phyloP scores from a whole-genome alignment of 2,888 invertebrate species.

The Hecatera dysodea region DNA sequence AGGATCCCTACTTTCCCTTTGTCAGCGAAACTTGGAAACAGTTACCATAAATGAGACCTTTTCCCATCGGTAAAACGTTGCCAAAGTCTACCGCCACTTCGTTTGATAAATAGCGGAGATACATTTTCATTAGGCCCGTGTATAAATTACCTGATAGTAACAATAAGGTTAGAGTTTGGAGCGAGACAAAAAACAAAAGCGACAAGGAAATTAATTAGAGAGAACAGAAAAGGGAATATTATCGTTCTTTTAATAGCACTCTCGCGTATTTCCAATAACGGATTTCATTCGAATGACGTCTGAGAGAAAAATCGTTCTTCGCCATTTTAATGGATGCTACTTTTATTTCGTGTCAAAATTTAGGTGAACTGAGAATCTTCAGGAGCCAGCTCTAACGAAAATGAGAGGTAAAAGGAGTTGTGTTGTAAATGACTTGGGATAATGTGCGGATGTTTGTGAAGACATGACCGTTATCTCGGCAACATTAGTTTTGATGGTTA shows the following conservation, averaged over 20 bases:
- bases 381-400: conserved; percentile 49
- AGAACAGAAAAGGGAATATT: conserved; percentile 52
- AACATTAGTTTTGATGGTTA: conserved; percentile 68
- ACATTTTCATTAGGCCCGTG: conserved; percentile 80
- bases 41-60: conserved; percentile 77
- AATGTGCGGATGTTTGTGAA: conserved; percentile 69
- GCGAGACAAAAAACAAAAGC: conserved; percentile 57
- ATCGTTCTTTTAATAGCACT: conserved; percentile 50
- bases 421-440: conserved; percentile 70
- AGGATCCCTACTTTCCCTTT: conserved; percentile 77
- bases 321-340: conserved; percentile 31
- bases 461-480: conserved; percentile 67
- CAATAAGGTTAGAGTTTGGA: conserved; percentile 54
- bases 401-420: conserved; percentile 61
- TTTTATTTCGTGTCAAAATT: conserved; percentile 46
- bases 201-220: conserved; percentile 58
- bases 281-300: conserved; percentile 42
- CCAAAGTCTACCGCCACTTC: conserved; percentile 68
- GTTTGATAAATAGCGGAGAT: conserved; percentile 83
- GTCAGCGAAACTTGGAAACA: conserved; percentile 83
- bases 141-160: conserved; percentile 66
- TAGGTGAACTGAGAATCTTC: conserved; percentile 38
- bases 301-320: conserved; percentile 44
- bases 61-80: conserved; percentile 70
- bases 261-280: conserved; percentile 53